These are phyloP conservation scores for Eidolon dupreanum DNA, from an alignment of 2,797 vertebrate species.

Conservation along the genomic window DNA sequence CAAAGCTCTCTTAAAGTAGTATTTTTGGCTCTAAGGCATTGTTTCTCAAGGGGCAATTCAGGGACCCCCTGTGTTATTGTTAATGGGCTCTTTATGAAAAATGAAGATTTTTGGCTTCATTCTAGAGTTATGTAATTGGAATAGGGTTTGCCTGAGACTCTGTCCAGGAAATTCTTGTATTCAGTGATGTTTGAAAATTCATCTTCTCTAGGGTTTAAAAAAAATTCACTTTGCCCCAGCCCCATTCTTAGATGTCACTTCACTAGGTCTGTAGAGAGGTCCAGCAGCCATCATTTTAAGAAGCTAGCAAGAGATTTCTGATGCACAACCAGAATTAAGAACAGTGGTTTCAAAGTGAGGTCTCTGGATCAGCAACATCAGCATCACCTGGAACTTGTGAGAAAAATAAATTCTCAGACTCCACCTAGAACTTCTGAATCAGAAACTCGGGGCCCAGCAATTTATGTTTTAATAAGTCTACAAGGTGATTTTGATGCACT, in stretches of 20 bases:
- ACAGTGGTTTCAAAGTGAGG: neutral
- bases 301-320: neutral
- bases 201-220: neutral
- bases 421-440: neutral
- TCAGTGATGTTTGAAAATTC: conserved; percentile 27
- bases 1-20: neutral
- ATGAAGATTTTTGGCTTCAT: neutral
- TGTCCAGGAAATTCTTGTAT: neutral
- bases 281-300: neutral
- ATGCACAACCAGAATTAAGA: neutral
- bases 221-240: neutral
- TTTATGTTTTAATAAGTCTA: neutral
- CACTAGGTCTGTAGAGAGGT: neutral
- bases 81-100: neutral
- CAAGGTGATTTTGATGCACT: neutral
- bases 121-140: neutral
- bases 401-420: neutral
- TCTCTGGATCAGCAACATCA: neutral
- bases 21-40: neutral
- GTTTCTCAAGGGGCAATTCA: neutral
- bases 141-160: neutral
- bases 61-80: neutral
- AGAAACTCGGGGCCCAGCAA: neutral
- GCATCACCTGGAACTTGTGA: neutral
- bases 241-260: neutral